These are phyloP conservation scores for Pristionchus entomophagus DNA, from an alignment of 2,888 invertebrate species.

Conservation along the genomic window DNA sequence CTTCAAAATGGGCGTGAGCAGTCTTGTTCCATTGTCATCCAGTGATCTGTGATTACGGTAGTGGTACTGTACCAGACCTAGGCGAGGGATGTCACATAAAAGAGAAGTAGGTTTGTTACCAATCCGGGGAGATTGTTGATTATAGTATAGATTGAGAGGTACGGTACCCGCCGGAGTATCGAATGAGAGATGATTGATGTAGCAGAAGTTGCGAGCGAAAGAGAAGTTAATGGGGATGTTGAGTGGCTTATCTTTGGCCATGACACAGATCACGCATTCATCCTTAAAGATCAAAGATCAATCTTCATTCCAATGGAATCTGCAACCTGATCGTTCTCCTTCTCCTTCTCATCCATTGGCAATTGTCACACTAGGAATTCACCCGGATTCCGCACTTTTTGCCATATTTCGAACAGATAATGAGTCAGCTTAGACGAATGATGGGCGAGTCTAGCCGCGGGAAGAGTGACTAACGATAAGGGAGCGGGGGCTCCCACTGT, in stretches of 20 bases:
- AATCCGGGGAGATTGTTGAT: too few species aligned
- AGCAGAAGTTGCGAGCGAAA: constrained; percentile 38
- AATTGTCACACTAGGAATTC: constrained; percentile 40
- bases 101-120: too few species aligned
- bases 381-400: neutral
- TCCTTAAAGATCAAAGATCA: constrained; percentile 33
- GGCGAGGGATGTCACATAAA: neutral
- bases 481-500: too few species aligned
- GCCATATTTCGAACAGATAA: neutral
- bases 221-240: constrained; percentile 27
- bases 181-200: constrained; percentile 35
- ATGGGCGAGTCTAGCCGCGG: too few species aligned
- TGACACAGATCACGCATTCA: constrained; percentile 42
- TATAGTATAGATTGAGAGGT: neutral
- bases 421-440: too few species aligned
- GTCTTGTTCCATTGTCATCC: constrained; percentile 17
- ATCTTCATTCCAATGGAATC: too few species aligned
- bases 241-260: neutral
- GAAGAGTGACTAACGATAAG: too few species aligned
- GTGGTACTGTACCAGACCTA: constrained; percentile 35
- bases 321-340: neutral
- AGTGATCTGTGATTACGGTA: constrained; percentile 29
- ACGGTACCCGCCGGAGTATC: constrained; percentile 37
- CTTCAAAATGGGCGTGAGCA: constrained; percentile 17
- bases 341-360: constrained; percentile 31